A percentile compares a stretch with the other conserved stretches of the same genome.
Conservation (phyloP, 2,113 vertebrate species). For the Prunella fulvescens region DNA sequence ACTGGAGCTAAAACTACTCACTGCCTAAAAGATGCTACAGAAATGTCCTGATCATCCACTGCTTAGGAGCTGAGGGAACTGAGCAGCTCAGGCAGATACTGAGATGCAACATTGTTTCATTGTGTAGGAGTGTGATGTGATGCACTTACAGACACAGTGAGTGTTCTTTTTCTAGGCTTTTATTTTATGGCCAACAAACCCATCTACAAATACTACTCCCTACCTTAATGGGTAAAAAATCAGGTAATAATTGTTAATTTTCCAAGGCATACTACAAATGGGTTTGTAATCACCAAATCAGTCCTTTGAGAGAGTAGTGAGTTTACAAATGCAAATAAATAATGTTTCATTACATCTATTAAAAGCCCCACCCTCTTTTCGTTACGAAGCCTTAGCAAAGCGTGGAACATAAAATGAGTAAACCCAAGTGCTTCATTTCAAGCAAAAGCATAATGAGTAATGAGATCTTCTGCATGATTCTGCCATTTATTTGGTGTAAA, state of each 20-base stretch:
- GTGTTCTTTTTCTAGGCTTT: background rate
- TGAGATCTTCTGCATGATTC: background rate
- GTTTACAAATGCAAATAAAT: background rate
- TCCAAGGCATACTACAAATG: background rate
- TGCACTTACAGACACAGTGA: background rate
- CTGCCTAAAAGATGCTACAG: background rate
- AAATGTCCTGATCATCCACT: background rate
- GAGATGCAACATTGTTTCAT: fast-evolving
- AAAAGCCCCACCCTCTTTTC: background rate
- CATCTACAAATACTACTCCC: background rate
- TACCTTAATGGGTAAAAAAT: background rate
- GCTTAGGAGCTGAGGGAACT: background rate
- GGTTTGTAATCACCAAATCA: background rate
- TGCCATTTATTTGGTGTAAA: background rate
- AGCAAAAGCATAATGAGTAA: background rate
- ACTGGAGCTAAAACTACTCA: background rate
- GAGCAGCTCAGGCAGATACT: background rate
- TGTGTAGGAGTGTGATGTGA: fast-evolving
- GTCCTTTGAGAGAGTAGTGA: background rate
- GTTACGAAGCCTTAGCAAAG: background rate
- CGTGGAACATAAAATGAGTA: background rate
- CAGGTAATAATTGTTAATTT: background rate
- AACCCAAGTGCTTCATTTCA: background rate
- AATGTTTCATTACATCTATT: background rate
- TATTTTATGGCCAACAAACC: background rate